Percentiles rank a stretch among this genome's conserved stretches.
These are phyloP conservation scores for Leucozona laternaria DNA, from an alignment of 2,888 invertebrate species.

Conservation along the genomic window DNA sequence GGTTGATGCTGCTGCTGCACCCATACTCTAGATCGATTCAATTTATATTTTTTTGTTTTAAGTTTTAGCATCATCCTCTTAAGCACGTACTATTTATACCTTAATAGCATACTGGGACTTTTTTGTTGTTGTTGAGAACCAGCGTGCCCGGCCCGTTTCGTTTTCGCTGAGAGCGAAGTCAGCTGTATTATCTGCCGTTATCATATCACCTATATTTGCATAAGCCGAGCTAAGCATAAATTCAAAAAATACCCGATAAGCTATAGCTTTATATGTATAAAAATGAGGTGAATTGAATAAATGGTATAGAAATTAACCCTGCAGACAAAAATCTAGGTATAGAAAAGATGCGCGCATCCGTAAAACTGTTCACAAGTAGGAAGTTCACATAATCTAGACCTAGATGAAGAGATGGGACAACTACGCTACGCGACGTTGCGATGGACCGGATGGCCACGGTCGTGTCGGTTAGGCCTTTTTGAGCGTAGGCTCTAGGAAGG, in stretches of 20 bases:
- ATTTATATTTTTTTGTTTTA: constrained; percentile 12
- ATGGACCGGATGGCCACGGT: not conserved
- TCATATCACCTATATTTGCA: constrained; percentile 75
- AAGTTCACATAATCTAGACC: constrained; percentile 22
- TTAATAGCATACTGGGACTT: constrained; percentile 55
- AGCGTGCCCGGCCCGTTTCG: constrained; percentile 34
- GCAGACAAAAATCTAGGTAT: constrained; percentile 48
- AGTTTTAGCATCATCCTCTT: constrained; percentile 34
- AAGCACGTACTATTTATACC: constrained; percentile 54
- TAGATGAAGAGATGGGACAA: not conserved
- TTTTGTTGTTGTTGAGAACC: constrained; percentile 24
- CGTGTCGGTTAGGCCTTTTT: constrained; percentile 12
- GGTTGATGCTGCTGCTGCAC: constrained; percentile 47
- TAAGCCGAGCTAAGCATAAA: constrained; percentile 68
- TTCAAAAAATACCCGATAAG: constrained; percentile 65
- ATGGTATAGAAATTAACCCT: constrained; percentile 66
- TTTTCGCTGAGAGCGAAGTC: constrained; percentile 33
- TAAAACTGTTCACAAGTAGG: constrained; percentile 56
- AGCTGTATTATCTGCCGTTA: constrained; percentile 70
- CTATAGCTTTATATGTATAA: not conserved
- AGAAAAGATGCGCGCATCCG: constrained; percentile 37
- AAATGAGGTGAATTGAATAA: constrained; percentile 66
- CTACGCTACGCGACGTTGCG: too few species aligned
- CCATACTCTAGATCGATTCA: constrained; percentile 56
- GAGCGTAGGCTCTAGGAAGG: constrained; percentile 8